Percentiles rank a stretch among this genome's conserved stretches.
These are phyloP conservation scores for Sphinx pinastri DNA, from an alignment of 2,888 invertebrate species.

Conservation along the genomic window DNA sequence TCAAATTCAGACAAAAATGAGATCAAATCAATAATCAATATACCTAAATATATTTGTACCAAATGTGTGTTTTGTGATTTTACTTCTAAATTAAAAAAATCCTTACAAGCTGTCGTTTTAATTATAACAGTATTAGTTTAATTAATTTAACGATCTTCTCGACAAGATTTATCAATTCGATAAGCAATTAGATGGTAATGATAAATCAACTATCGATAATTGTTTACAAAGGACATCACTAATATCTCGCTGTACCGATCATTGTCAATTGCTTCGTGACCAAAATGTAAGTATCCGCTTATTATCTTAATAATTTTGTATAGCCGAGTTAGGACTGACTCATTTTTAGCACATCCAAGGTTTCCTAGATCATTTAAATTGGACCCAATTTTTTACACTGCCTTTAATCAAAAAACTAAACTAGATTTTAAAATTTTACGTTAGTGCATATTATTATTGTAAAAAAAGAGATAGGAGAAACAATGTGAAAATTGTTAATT, in stretches of 20 bases:
- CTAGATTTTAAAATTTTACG: no score
- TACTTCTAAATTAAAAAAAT: no score
- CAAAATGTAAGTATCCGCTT: slow-evolving; percentile 82
- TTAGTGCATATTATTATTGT: no score
- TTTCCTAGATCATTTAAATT: slow-evolving; percentile 64
- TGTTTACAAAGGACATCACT: slow-evolving; percentile 50
- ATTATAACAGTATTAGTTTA: no score
- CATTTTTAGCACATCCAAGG: slow-evolving; percentile 79
- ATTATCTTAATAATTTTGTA: slow-evolving; percentile 83
- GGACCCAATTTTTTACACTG: slow-evolving; percentile 34
- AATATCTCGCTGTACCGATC: slow-evolving; percentile 72
- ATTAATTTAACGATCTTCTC: neutral
- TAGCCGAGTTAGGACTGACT: slow-evolving; percentile 73
- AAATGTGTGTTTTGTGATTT: no score
- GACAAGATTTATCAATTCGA: neutral
- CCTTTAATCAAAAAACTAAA: no score
- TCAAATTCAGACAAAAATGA: no score
- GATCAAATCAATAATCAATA: no score
- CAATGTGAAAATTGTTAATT: no score
- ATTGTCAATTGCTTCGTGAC: slow-evolving; percentile 84
- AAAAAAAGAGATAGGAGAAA: no score
- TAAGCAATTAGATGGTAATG: neutral
- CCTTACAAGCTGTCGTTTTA: no score
- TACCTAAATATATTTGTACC: no score
- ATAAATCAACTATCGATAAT: slow-evolving; percentile 35